Evolutionary conservation across 2,113 vertebrate species (phyloP), one percentile per base, ranked within the genome.

Genomic region (Actenoides lindsayi): DNA sequence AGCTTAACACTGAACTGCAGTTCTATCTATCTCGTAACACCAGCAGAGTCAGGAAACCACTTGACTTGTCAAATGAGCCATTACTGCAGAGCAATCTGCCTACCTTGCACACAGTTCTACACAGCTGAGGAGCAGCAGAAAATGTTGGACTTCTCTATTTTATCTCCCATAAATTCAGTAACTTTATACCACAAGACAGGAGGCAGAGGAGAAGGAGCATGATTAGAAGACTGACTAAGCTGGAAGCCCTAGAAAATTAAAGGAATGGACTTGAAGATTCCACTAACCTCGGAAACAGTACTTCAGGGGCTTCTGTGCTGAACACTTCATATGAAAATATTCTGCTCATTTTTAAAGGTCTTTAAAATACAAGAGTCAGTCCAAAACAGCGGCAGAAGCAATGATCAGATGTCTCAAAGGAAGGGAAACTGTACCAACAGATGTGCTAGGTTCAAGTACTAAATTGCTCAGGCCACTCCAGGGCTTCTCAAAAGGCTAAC

Each of bases 221-320:
- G 79, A 53, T 53, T 39, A 90, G 59, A 54, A 90, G 30, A 69
- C 59, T 86, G 39, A 59, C 16, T 57, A 69, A 69, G 71, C 54
- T 86, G 63, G n/a, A 77, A 85, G n/a, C 7, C 21, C 37, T 35
- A 54, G n/a, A 53, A 89, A 88, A 60, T 27, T 10, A 41, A 41
- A 86, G 15, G 62, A 74, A 77, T 4, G 14, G 33, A 53, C 11
- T 6, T 70, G 5, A 90, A 87, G 46, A 33, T 59, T 65, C 56
- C 71, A 76, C 41, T 69, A 8, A 75, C 75, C 39, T 42, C 69
- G 68, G 46, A 50, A 89, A 46, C 13, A 54, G 77, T 23, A 46
- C 19, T 56, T 57, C 71, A 90, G 82, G 53, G 44, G 67, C 90
- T 95, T 90, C 88, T 65, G 69, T 50, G 59, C 75, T 90, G 83